phyloP scores from a whole-genome alignment of 2,888 invertebrate species.

The Meiosimyza decipiens region DNA sequence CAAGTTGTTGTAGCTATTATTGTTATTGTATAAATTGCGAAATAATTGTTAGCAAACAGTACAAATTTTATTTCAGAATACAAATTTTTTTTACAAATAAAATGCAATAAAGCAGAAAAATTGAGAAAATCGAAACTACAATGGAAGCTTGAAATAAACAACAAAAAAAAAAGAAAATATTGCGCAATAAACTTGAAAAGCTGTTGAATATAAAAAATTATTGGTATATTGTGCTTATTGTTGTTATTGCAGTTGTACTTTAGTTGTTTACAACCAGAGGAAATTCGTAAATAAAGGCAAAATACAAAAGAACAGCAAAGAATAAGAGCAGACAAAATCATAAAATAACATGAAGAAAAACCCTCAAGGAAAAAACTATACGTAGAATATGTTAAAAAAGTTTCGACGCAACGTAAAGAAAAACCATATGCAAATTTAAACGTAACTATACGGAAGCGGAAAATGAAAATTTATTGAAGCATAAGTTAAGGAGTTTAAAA shows the following conservation, averaged over 20 bases:
- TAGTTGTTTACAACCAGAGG: not conserved
- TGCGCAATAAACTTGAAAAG: constrained; percentile 12
- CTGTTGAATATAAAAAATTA: constrained; percentile 20
- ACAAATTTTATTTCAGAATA: not conserved
- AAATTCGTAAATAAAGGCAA: not conserved
- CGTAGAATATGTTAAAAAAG: no score
- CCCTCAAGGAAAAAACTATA: no score
- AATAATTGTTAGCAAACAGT: constrained; percentile 20
- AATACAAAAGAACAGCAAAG: constrained; percentile 5
- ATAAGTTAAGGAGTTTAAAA: constrained; percentile 23
- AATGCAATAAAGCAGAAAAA: constrained; percentile 19
- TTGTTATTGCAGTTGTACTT: not conserved
- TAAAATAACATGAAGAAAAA: no score
- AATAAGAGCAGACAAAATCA: constrained; percentile 1
- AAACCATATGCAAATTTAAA: constrained; percentile 29
- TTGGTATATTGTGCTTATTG: not conserved
- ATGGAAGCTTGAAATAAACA: not conserved
- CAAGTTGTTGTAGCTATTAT: not conserved
- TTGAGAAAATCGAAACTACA: constrained; percentile 8
- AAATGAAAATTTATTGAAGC: constrained; percentile 28
- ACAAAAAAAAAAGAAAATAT: not conserved
- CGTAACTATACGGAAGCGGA: constrained; percentile 20
- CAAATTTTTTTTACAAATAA: not conserved
- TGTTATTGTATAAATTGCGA: constrained; percentile 21
- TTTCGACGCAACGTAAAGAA: not conserved